Percentiles rank a stretch among this genome's conserved stretches.
phyloP scores from a whole-genome alignment of 2,113 vertebrate genomes.

The Dolichotis patagonum region DNA sequence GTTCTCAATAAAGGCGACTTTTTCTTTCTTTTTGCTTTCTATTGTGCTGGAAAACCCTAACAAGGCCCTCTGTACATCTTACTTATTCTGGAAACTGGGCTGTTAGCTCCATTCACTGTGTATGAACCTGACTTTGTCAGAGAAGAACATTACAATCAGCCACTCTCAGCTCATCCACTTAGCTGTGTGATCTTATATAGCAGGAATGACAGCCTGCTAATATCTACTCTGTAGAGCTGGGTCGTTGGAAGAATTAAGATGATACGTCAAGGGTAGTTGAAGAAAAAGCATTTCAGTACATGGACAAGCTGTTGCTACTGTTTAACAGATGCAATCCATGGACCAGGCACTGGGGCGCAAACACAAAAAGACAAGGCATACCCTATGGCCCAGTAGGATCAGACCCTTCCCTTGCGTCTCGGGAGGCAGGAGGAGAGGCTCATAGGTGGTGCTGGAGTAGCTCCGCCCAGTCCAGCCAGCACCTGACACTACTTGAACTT shows the following conservation, averaged over 20 bases:
- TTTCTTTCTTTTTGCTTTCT: too few relatives aligned
- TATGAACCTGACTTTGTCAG: neutral
- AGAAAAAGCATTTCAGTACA: neutral
- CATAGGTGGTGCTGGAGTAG: neutral
- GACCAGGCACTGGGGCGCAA: neutral
- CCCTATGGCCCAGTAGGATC: neutral
- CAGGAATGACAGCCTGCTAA: neutral
- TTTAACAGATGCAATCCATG: neutral
- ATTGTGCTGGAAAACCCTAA: too few relatives aligned
- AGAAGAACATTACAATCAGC: neutral
- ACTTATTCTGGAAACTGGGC: neutral
- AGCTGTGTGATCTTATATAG: neutral
- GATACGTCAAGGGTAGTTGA: neutral
- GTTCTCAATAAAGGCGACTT: too few relatives aligned
- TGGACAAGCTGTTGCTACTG: neutral
- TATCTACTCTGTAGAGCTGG: neutral
- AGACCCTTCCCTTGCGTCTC: neutral
- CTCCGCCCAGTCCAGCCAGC: neutral
- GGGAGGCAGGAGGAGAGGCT: neutral
- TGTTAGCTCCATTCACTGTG: neutral
- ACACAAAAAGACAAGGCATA: neutral
- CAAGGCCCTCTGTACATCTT: neutral
- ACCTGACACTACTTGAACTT: constrained; percentile 33
- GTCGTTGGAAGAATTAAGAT: neutral
- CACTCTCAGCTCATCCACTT: neutral